Conservation (phyloP, 2,113 vertebrate species). For the Chaetorhynchus papuensis region DNA sequence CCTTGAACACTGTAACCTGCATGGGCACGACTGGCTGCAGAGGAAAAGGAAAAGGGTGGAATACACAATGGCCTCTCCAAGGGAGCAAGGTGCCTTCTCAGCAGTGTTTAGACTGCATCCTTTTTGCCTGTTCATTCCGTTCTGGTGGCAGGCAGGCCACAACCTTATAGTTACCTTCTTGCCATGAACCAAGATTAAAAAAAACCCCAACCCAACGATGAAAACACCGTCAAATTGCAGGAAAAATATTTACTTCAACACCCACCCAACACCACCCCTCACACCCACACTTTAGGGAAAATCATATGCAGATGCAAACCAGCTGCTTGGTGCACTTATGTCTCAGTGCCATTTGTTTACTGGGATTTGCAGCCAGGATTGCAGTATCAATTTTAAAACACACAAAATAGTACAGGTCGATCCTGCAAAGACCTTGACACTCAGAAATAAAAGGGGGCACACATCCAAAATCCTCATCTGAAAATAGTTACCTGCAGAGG, state of each 20-base stretch:
- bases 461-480: background rate
- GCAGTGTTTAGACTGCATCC: background rate
- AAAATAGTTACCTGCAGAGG: constrained; percentile 44
- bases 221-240: background rate
- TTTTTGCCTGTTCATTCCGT: background rate
- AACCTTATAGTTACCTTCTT: background rate
- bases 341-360: background rate
- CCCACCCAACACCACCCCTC: background rate
- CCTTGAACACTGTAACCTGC: background rate
- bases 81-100: background rate
- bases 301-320: background rate
- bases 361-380: background rate
- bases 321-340: background rate
- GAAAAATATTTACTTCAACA: background rate
- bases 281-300: background rate
- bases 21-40: background rate
- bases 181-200: background rate
- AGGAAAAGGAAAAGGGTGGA: background rate
- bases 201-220: background rate
- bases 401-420: rapidly evolving
- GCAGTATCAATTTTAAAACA: background rate
- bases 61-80: background rate
- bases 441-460: background rate
- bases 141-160: background rate
- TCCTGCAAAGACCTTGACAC: background rate